phyloP scores from a whole-genome alignment of 64 coral and sea anemone genomes.

The Anthopleura sola region DNA sequence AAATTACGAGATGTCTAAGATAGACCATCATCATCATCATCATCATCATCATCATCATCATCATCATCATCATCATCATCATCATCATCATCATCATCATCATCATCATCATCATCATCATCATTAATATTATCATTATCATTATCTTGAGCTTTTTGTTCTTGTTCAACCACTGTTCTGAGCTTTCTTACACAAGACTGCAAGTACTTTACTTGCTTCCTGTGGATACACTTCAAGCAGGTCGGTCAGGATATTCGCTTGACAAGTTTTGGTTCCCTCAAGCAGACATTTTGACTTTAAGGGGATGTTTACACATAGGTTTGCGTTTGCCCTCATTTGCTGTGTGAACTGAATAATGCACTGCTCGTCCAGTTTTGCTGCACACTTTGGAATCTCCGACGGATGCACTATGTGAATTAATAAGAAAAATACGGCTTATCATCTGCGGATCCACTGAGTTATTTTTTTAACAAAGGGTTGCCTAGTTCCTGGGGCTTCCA shows the following conservation, averaged over 20 bases:
- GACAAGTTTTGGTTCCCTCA: not conserved
- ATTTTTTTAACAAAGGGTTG: no score
- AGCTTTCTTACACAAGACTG: not conserved
- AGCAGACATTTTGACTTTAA: constrained; percentile 11
- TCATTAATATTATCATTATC: no score
- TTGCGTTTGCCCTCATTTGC: not conserved
- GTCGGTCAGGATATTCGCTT: not conserved
- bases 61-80: no score
- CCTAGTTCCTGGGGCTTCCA: no score
- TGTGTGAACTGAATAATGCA: not conserved
- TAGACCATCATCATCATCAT: no score
- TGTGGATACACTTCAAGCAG: not conserved
- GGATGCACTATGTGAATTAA: not conserved
- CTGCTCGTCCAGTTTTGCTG: not conserved
- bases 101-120: no score
- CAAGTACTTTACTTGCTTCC: constrained; percentile 8
- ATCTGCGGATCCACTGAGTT: no score
- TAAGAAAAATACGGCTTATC: no score
- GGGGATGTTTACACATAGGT: constrained; percentile 15
- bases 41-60: no score
- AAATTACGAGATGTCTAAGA: no score
- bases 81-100: no score
- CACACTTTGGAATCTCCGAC: not conserved
- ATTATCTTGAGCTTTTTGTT: no score
- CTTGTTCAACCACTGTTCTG: not conserved